These are phyloP conservation scores for Oscheius sp. DNA, from an alignment of 2,888 invertebrate species.

Conservation along the genomic window DNA sequence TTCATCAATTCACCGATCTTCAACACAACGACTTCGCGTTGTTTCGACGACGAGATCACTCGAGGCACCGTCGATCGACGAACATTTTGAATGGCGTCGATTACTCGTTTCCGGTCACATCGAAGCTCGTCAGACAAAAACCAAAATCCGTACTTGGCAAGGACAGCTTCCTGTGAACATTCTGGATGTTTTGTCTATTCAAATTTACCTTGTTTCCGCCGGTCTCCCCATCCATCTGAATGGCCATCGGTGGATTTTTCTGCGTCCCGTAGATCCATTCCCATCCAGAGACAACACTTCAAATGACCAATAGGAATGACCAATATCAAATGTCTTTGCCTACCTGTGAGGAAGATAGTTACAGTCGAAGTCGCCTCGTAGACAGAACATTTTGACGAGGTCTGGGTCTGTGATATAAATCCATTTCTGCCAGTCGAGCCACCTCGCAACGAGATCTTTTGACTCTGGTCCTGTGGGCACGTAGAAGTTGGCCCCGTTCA, in stretches of 20 bases:
- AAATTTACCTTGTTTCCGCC: conserved; percentile 52
- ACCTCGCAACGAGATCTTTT: conserved; percentile 45
- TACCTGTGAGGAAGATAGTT: conserved; percentile 58
- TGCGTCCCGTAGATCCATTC: conserved; percentile 66
- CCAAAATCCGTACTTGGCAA: conserved; percentile 60
- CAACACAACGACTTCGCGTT: conserved; percentile 52
- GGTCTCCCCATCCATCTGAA: conserved; percentile 67
- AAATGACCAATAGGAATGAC: conserved; percentile 15
- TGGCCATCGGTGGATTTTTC: conserved; percentile 53
- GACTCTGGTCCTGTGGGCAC: conserved; percentile 41
- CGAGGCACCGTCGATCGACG: conserved; percentile 46
- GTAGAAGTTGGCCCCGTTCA: conserved; percentile 64
- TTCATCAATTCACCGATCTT: conserved; percentile 57
- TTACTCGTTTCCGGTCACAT: conserved; percentile 48
- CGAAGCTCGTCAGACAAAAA: conserved; percentile 49
- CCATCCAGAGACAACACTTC: conserved; percentile 60
- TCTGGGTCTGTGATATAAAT: conserved; percentile 65
- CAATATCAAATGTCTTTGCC: not conserved
- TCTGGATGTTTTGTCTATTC: not conserved
- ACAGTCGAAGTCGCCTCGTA: conserved; percentile 54
- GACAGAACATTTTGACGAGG: conserved; percentile 60
- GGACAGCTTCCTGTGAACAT: conserved; percentile 37
- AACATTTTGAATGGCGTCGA: conserved; percentile 44
- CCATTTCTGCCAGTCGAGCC: conserved; percentile 55
- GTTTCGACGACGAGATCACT: conserved; percentile 56